Base-by-base conservation (phyloP, 1,140 invertebrate genomes). In the Heterodera schachtii region DNA sequence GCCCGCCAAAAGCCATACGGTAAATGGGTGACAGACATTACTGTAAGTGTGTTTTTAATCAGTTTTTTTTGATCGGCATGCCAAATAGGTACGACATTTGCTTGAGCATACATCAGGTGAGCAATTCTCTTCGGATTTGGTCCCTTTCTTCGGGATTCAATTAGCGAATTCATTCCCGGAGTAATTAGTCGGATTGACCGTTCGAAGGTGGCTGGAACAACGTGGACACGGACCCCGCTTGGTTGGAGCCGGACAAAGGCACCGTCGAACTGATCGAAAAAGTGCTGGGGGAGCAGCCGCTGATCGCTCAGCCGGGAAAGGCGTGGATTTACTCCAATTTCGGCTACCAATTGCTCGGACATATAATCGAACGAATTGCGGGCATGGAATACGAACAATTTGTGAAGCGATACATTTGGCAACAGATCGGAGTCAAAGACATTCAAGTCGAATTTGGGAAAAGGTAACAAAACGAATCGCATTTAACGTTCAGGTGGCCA, bases 241-340 rank as follows among this genome's bases (percentile, higher is more conserved):
- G 88, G 88, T n/a, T 89, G 11, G 83, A 87, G 67, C 88, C 88
- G 31, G 73, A 83, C 46, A 66, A 86, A 74, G 79, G 64, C n/a
- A 87, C 87, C 11, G 75, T 76, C n/a, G 77, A 87, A 60, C 70
- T 89, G 44, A 89, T 89, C 46, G 81, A 80, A 70, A 74, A 87
- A 21, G 87, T 87, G 7, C 64, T 88, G 13, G 83, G 82, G 44
- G 81, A 85, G 74, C 81, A 86, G 6, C 87, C 88, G n/a, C 76
- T 89, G 21, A 81, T 82, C 13, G 80, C 77, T 31, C 81, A 80
- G 64, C 88, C 88, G 11, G 89, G 89, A 41, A 73, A 81, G 16
- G 86, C 80, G 43, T 89, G 88, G 88, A 89, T 89, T 52, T 89
- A 89, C 73, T 89, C 88, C 11, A 89, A 89, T 78, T 89, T 89